These are phyloP conservation scores for Etheostoma spectabile DNA, from an alignment of 2,113 vertebrate genomes.

Conservation along the genomic window DNA sequence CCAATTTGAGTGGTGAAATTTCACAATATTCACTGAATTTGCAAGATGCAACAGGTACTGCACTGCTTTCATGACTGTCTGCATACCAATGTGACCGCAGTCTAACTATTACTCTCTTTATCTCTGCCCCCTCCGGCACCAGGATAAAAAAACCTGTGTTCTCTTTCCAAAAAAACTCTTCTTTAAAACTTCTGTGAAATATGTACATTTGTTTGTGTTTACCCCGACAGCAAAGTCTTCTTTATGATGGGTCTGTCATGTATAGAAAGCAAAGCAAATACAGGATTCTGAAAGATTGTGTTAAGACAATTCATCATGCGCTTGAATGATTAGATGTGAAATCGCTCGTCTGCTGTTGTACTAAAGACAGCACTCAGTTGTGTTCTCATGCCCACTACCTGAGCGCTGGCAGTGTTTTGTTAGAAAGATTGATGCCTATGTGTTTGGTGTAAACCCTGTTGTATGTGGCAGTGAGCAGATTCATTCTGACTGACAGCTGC, in stretches of 20 bases:
- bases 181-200: constrained; percentile 74
- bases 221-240: constrained; percentile 78
- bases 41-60: constrained; percentile 88
- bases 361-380: constrained; percentile 30
- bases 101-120: constrained; percentile 87
- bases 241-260: constrained; percentile 52
- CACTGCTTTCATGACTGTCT: constrained; percentile 83
- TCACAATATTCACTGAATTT: constrained; percentile 83
- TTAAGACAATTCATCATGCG: neutral
- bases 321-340: constrained; percentile 2
- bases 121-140: constrained; percentile 82
- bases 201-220: constrained; percentile 83
- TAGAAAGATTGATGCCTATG: constrained; percentile 54
- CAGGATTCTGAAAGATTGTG: neutral
- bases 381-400: constrained; percentile 22
- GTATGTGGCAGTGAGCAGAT: constrained; percentile 36
- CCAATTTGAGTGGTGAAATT: constrained; percentile 78
- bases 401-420: constrained; percentile 42
- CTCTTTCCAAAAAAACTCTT: constrained; percentile 76
- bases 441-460: constrained; percentile 52
- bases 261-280: constrained; percentile 16
- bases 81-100: constrained; percentile 88
- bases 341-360: neutral
- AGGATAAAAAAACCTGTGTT: constrained; percentile 82
- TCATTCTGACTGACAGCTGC: constrained; percentile 63